These are phyloP conservation scores for Mnemiopsis leidyi DNA, from an alignment of 37 sponge, comb jelly and placozoan species.

Conservation along the genomic window DNA sequence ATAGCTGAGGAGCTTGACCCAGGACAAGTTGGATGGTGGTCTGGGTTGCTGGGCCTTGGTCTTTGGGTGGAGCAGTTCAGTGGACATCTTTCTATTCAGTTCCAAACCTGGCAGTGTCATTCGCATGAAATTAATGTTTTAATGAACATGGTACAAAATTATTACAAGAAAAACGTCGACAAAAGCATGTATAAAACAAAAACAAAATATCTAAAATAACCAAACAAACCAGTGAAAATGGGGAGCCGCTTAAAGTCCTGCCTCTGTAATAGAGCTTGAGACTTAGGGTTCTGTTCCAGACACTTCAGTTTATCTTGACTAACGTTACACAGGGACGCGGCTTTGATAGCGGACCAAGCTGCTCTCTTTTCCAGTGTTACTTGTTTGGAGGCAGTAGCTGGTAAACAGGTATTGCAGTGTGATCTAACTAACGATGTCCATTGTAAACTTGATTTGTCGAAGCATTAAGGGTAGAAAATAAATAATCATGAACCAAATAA, in stretches of 20 bases:
- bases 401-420: not conserved
- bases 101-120: slow-evolving; percentile 57
- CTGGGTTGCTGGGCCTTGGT: not conserved
- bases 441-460: no score
- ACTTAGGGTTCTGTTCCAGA: not conserved
- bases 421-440: no score
- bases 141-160: no score
- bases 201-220: not conserved
- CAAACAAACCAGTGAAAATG: slow-evolving; percentile 1
- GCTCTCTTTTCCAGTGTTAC: slow-evolving; percentile 43
- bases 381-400: slow-evolving; percentile 18
- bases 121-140: no score
- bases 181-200: no score
- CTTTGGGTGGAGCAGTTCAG: not conserved
- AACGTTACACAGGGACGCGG: slow-evolving; percentile 21
- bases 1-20: slow-evolving; percentile 63
- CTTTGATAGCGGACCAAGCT: slow-evolving; percentile 17
- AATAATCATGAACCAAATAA: no score
- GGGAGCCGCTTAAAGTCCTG: slow-evolving; percentile 23
- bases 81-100: slow-evolving; percentile 28
- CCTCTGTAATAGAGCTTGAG: not conserved
- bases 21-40: slow-evolving; percentile 10
- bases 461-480: no score
- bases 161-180: no score
- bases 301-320: not conserved